A percentile compares a stretch with the other conserved stretches of the same genome.
Evolutionary conservation across 64 coral and sea anemone genomes (phyloP).

Genomic region (Anthopleura sola): DNA sequence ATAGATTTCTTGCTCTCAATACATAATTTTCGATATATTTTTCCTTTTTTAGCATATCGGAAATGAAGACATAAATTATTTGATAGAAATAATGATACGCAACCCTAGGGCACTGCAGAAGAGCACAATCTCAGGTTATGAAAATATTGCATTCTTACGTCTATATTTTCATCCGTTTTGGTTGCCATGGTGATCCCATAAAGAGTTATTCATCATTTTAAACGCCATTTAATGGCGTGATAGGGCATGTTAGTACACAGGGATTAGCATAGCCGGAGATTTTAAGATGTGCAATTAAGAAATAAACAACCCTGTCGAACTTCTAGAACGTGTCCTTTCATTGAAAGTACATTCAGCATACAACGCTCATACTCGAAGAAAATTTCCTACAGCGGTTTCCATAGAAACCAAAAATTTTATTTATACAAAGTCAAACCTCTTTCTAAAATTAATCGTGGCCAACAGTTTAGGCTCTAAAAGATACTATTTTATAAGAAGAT

Average conservation of each 20-base stretch:
- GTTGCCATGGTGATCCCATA: not conserved
- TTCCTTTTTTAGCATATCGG: not conserved
- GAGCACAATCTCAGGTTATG: not conserved
- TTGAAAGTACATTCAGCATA: not conserved
- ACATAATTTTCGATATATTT: not conserved
- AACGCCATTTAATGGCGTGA: not conserved
- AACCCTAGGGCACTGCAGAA: not conserved
- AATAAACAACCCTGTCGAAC: not conserved
- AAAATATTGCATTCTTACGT: not conserved
- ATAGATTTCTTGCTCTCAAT: not conserved
- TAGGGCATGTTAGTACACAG: not conserved
- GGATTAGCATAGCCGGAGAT: not conserved
- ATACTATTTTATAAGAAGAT: slow-evolving; percentile 2
- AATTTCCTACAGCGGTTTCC: not conserved
- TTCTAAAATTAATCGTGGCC: not conserved
- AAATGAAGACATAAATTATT: not conserved
- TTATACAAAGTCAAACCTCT: not conserved
- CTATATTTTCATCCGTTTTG: not conserved
- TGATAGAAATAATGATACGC: not conserved
- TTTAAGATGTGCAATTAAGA: not conserved
- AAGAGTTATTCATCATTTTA: not conserved
- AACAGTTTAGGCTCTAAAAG: not conserved
- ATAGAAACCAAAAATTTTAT: not conserved
- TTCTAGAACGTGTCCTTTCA: not conserved
- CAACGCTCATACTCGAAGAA: too few species aligned